A percentile compares a stretch with the other conserved stretches of the same genome.
These are phyloP conservation scores for Dusona sp. DNA, from an alignment of 2,888 invertebrate species.

Conservation along the genomic window DNA sequence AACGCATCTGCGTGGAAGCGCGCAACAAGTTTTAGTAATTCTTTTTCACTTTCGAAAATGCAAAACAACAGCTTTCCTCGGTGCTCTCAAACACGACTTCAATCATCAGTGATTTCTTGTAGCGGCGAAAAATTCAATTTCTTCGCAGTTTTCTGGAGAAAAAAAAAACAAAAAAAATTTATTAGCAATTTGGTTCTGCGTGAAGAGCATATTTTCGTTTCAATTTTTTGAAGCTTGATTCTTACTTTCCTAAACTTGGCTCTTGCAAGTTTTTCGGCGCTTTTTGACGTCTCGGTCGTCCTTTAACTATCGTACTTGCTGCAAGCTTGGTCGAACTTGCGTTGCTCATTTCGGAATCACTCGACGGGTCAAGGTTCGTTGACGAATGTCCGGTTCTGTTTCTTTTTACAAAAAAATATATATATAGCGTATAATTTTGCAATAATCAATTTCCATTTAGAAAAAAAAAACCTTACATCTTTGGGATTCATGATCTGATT, in stretches of 20 bases:
- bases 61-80: background rate
- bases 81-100: background rate
- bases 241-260: constrained; percentile 76
- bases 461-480: too few species aligned
- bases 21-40: background rate
- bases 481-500: too few species aligned
- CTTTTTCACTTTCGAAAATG: background rate
- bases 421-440: too few species aligned
- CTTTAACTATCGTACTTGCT: background rate
- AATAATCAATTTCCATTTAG: background rate
- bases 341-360: constrained; percentile 76
- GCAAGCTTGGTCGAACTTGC: constrained; percentile 67
- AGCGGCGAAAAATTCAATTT: constrained; percentile 35
- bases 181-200: background rate
- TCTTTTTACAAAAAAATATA: background rate
- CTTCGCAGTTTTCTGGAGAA: constrained; percentile 76
- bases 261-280: constrained; percentile 78
- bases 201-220: background rate
- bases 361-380: constrained; percentile 50
- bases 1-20: constrained; percentile 35
- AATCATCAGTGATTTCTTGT: background rate
- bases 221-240: background rate
- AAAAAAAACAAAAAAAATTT: constrained; percentile 17
- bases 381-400: background rate
- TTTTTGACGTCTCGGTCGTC: constrained; percentile 78